Percentiles rank a stretch among this genome's conserved stretches.
phyloP scores from a whole-genome alignment of 2,888 invertebrate species.

The Omphaloscelis lunosa region DNA sequence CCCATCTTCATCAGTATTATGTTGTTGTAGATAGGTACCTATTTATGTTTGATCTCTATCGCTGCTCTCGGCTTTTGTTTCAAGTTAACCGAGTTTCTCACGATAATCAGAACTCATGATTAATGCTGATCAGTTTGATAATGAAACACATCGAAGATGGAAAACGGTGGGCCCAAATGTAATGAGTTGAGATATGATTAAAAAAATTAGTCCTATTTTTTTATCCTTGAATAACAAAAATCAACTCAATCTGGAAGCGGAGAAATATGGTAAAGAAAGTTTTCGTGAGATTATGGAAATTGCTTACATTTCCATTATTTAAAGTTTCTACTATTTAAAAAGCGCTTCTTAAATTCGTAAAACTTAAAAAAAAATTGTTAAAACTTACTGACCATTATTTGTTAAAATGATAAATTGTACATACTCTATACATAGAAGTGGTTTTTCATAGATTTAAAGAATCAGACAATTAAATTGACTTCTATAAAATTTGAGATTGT shows the following conservation, averaged over 20 bases:
- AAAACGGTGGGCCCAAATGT: too few relatives aligned
- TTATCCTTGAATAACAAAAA: too few relatives aligned
- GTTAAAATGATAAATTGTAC: too few relatives aligned
- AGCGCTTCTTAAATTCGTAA: background rate
- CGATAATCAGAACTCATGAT: conserved; percentile 12
- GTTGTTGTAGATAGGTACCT: conserved; percentile 16
- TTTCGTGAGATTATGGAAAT: too few relatives aligned
- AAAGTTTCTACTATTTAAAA: background rate
- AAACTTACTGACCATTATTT: background rate
- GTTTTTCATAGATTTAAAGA: too few relatives aligned
- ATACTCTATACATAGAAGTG: too few relatives aligned
- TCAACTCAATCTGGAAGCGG: too few relatives aligned
- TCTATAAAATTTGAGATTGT: background rate
- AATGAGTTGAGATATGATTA: too few relatives aligned
- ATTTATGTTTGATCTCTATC: conserved; percentile 36
- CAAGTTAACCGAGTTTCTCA: conserved; percentile 7
- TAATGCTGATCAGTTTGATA: conserved; percentile 1
- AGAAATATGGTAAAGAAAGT: too few relatives aligned
- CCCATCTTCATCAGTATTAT: conserved; percentile 32
- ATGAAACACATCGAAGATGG: background rate
- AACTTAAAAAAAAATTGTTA: background rate
- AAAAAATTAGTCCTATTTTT: too few relatives aligned
- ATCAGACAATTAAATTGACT: too few relatives aligned
- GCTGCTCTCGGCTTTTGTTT: conserved; percentile 19
- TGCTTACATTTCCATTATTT: background rate